Percentiles rank a stretch among this genome's conserved stretches.
Evolutionary conservation across 2,113 vertebrate species (phyloP).

Genomic region (Hystrix brachyura): DNA sequence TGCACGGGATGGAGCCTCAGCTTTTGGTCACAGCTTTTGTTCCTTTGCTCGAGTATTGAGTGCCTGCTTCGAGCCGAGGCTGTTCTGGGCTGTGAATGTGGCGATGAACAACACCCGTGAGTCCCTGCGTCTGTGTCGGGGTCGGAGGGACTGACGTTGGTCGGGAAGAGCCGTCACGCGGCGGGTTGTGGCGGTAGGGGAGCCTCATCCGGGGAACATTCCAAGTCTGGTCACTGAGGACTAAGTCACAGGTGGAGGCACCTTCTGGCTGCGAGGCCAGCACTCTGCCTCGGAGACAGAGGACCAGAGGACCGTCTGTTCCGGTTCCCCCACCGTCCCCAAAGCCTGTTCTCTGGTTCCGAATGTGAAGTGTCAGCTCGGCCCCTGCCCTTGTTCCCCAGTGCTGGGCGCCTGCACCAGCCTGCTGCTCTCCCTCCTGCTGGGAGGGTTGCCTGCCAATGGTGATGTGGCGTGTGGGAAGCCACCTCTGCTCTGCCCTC

Average conservation of each 20-base stretch:
- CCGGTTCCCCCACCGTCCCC: not conserved
- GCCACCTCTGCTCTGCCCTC: not conserved
- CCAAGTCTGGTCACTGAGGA: not conserved
- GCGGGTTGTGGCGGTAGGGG: not conserved
- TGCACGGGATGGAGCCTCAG: not conserved
- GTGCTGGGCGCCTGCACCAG: not conserved
- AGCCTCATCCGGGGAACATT: rapidly evolving
- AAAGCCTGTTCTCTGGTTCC: not conserved
- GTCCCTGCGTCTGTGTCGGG: not conserved
- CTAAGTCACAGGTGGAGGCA: not conserved
- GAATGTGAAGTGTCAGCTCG: not conserved
- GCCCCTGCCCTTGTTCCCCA: not conserved
- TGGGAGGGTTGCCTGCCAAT: not conserved
- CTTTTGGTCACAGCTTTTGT: not conserved
- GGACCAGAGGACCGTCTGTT: not conserved
- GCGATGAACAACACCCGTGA: rapidly evolving
- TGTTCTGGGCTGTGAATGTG: not conserved
- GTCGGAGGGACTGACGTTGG: not conserved
- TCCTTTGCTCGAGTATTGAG: too few species aligned
- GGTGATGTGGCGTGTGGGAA: not conserved
- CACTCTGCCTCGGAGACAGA: not conserved
- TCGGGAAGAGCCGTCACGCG: rapidly evolving
- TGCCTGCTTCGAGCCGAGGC: not conserved
- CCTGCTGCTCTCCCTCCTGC: not conserved
- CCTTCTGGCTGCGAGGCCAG: not conserved